Evolutionary conservation across 2,888 invertebrate species (phyloP).

Genomic region (Drosophila colorata): DNA sequence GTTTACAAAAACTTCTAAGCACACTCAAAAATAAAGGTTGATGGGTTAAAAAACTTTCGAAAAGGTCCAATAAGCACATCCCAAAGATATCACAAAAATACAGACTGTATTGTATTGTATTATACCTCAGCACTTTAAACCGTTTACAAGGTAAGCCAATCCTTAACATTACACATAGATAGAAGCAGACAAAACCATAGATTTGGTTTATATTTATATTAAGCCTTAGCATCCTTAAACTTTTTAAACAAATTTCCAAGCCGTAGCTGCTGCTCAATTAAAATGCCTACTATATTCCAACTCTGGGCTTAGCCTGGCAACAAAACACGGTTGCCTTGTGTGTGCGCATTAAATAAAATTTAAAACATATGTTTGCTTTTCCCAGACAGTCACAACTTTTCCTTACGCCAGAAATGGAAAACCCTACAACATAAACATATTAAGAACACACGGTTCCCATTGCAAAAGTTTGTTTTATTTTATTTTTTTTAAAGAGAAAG

Average conservation of each 20-base stretch:
- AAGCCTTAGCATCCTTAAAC: background rate
- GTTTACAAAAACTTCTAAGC: too few relatives aligned
- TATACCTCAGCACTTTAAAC: too few relatives aligned
- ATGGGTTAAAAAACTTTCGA: too few relatives aligned
- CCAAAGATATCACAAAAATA: too few relatives aligned
- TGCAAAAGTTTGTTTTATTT: conserved; percentile 34
- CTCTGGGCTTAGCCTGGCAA: background rate
- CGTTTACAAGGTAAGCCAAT: too few relatives aligned
- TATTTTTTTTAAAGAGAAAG: conserved; percentile 42
- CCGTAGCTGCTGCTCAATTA: background rate
- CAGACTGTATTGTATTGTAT: too few relatives aligned
- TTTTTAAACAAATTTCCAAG: background rate
- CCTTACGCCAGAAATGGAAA: background rate
- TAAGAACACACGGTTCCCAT: conserved; percentile 32
- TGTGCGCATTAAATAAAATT: conserved; percentile 14
- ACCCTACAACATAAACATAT: conserved; percentile 37
- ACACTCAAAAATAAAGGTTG: too few relatives aligned
- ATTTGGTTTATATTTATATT: background rate
- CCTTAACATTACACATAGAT: background rate
- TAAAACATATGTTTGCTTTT: conserved; percentile 37
- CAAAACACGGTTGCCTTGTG: background rate
- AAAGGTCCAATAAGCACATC: too few relatives aligned
- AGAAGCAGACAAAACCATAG: background rate
- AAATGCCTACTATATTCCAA: background rate
- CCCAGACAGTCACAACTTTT: conserved; percentile 9